A percentile compares a stretch with the other conserved stretches of the same genome.
phyloP scores from a whole-genome alignment of 2,113 vertebrate genomes.

The Tauraco erythrolophus region DNA sequence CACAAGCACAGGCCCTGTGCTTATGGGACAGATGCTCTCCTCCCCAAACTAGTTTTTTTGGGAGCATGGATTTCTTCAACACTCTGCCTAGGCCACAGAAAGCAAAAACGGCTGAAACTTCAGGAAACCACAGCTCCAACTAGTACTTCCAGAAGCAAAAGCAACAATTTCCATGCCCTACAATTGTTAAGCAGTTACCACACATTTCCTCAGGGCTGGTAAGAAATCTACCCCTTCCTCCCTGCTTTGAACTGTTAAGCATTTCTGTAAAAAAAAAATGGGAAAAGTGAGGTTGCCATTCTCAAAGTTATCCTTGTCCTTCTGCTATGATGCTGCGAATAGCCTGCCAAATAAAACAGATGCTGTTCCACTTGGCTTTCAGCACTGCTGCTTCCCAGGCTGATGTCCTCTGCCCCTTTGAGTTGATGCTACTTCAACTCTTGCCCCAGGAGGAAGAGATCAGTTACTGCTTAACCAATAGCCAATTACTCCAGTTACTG shows the following conservation, averaged over 20 bases:
- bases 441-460: not conserved
- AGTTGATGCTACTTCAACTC: not conserved
- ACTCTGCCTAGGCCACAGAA: not conserved
- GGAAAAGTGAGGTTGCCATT: not conserved
- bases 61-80: not conserved
- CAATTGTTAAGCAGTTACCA: not conserved
- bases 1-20: fast-evolving
- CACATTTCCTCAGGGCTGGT: not conserved
- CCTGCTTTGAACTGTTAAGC: not conserved
- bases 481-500: not conserved
- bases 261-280: not conserved
- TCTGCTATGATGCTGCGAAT: not conserved
- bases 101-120: not conserved
- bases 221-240: not conserved
- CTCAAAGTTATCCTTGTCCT: not conserved
- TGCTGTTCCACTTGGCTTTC: not conserved
- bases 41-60: not conserved
- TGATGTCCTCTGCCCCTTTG: not conserved
- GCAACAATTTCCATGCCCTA: not conserved
- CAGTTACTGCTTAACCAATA: not conserved
- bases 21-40: not conserved
- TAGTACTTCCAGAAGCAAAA: not conserved
- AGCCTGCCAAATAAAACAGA: not conserved
- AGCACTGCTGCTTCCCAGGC: not conserved
- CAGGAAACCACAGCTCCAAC: constrained; percentile 14